These are phyloP conservation scores for Rambutsinella grinnellia DNA, from an alignment of 2,888 invertebrate genomes.

Conservation along the genomic window DNA sequence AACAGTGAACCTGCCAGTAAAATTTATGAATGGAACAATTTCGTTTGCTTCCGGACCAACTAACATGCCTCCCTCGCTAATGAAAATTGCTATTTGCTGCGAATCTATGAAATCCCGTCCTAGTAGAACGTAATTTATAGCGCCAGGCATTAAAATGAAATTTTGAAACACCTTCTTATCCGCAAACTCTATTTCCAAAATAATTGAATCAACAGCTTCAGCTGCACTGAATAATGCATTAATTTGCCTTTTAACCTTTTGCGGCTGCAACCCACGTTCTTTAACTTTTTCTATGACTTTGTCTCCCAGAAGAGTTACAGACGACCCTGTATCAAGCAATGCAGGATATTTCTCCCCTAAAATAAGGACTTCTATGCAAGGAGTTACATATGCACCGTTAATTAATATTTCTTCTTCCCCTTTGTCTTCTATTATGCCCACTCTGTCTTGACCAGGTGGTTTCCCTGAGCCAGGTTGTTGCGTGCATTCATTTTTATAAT, in stretches of 20 bases:
- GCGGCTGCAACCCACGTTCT: neutral
- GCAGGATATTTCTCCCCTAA: conserved; percentile 1
- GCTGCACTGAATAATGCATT: neutral
- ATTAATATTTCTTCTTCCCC: too few species aligned
- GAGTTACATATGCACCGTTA: too few species aligned
- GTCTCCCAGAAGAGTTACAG: conserved; percentile 8
- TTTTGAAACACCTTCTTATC: neutral
- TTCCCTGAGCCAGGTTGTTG: neutral
- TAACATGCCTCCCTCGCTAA: neutral
- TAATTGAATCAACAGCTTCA: neutral
- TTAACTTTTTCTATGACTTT: conserved; percentile 5
- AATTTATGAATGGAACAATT: neutral
- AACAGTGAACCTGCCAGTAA: neutral
- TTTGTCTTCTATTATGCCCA: conserved; percentile 1
- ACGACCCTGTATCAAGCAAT: conserved; percentile 6
- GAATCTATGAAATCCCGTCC: conserved; percentile 8
- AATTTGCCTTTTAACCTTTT: neutral
- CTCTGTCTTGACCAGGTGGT: neutral
- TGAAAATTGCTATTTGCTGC: neutral
- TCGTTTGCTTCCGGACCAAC: neutral
- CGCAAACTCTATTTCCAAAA: neutral
- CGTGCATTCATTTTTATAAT: conserved; percentile 1
- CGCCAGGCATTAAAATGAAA: conserved; percentile 6
- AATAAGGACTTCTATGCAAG: conserved; percentile 1
- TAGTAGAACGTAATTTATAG: conserved; percentile 2